Evolutionary conservation across 2,797 vertebrate species (phyloP), one percentile per base, ranked within the genome.

Genomic region (Clarias platycephalus): DNA sequence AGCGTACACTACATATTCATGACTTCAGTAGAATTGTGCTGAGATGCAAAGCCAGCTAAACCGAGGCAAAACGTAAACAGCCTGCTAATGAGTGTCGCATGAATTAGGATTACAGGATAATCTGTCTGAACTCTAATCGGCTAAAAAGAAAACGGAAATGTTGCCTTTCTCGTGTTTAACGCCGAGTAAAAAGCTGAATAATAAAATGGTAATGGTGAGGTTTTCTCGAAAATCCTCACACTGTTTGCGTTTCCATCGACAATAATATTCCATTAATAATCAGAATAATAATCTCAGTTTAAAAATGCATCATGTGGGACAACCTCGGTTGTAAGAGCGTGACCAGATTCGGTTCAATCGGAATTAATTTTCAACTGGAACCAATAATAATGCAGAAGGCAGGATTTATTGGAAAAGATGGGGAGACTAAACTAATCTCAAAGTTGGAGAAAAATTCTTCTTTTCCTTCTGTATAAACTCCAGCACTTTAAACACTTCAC

Each of bases 71-170:
- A 66, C 66, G 34, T 83, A 83, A 49, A 77, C 70, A 78, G 20
- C 82, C 28, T 28, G 80, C 84, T 77, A 62, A 86, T 64, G 64
- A 81, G n/a, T 24, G 16, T 58, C 8, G 1, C 70, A 53, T 26
- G n/a, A 18, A 83, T 77, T 64, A 85, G 71, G 75, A 60, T 58
- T 60, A 77, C 63, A 18, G 1, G 68, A 53, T 88, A 85, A 88
- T 85, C 85, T 28, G 80, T 24, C 76, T 64, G 28, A 20, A 6
- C 13, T 63, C 44, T 85, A 85, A 86, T 80, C 76, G 26, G 83
- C 75, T 81, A 79, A 81, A 37, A 24, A 57, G 2, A 67, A 88
- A 86, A 37, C 10, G 81, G 44, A 74, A 74, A 15, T 26, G 9
- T 74, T 74, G 71, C 49, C 71, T 55, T 55, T 55, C 55, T 5